Evolutionary conservation across 1,140 invertebrate genomes (phyloP), one percentile per base, ranked within the genome.

Genomic region (Rhyzopertha dominica): DNA sequence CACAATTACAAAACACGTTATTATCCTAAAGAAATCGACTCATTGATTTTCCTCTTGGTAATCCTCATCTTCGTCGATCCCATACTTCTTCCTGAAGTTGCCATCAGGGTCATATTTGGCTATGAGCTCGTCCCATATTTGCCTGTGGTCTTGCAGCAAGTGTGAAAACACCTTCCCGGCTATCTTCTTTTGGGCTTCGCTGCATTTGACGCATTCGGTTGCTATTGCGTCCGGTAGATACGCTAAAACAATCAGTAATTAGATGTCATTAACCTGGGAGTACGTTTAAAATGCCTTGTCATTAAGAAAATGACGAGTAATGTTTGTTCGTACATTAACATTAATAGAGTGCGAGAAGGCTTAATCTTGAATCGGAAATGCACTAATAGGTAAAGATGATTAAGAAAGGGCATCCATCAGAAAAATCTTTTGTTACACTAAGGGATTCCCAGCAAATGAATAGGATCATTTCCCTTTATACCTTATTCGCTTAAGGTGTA

Each of bases 181-280:
- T 5, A 51, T 45, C 31, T 56, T 32, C 40, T 64, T 70, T 35
- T 73, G 67, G 2, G 51, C 58, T 2, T 56, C 51, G 18, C 36
- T 67, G 40, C 72, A 74, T 51, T 68, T 70, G n/a, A 44, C 48
- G 40, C 72, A 74, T 14, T 52, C 59, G 10, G 63, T 68, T 3
- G 47, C 24, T 7, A 74, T 44, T 3, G 66, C 68, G 17, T 72
- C 68, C 2, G 68, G 63, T 9, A 71, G 32, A 34, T 51, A 47
- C 50, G 59, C 70, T 72, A 53, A 19, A 58, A 59, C 14, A 36
- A 34, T n/a, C n/a, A n/a, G n/a, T n/a, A n/a, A n/a, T n/a, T n/a
- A n/a, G n/a, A n/a, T n/a, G n/a, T n/a, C n/a, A n/a, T n/a, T n/a
- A n/a, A n/a, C n/a, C n/a, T n/a, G n/a, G n/a, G n/a, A n/a, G n/a